Conservation (phyloP, 1,140 invertebrate genomes). For the Ceratoteleas bidentatus region DNA sequence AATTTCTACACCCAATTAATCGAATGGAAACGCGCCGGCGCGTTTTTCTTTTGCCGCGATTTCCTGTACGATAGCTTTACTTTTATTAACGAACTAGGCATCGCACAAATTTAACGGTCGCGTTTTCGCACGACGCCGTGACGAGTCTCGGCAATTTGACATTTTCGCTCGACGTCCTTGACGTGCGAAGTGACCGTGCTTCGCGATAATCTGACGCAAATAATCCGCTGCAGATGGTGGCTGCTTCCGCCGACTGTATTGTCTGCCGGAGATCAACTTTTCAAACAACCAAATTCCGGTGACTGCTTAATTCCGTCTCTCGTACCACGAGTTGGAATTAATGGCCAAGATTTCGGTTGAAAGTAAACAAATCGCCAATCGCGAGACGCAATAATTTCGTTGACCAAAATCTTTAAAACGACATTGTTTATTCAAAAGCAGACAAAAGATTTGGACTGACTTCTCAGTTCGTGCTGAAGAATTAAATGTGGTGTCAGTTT, state of each 20-base stretch:
- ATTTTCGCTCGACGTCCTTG: slow-evolving; percentile 51
- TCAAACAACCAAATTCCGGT: slow-evolving; percentile 41
- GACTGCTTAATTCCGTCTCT: too few relatives aligned
- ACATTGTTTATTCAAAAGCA: too few relatives aligned
- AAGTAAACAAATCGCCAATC: too few relatives aligned
- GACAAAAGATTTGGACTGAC: too few relatives aligned
- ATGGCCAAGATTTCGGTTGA: too few relatives aligned
- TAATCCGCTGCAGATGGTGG: slow-evolving; percentile 56
- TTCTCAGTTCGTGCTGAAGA: too few relatives aligned
- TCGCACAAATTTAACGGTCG: slow-evolving; percentile 31
- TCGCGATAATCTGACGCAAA: slow-evolving; percentile 59
- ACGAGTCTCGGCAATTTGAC: slow-evolving; percentile 47
- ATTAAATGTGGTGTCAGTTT: too few relatives aligned
- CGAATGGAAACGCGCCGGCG: background rate
- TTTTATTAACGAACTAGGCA: background rate
- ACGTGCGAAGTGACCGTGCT: slow-evolving; percentile 53
- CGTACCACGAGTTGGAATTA: too few relatives aligned
- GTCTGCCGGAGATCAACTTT: slow-evolving; percentile 46
- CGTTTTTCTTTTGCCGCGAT: background rate
- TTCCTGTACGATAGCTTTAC: background rate
- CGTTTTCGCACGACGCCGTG: slow-evolving; percentile 6
- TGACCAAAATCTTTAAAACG: too few relatives aligned
- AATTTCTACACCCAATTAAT: slow-evolving; percentile 3
- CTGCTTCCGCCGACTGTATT: slow-evolving; percentile 53
- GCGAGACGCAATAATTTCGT: too few relatives aligned